Base-by-base conservation (phyloP, 2,113 vertebrate species). In the Hippocampus zosterae region DNA sequence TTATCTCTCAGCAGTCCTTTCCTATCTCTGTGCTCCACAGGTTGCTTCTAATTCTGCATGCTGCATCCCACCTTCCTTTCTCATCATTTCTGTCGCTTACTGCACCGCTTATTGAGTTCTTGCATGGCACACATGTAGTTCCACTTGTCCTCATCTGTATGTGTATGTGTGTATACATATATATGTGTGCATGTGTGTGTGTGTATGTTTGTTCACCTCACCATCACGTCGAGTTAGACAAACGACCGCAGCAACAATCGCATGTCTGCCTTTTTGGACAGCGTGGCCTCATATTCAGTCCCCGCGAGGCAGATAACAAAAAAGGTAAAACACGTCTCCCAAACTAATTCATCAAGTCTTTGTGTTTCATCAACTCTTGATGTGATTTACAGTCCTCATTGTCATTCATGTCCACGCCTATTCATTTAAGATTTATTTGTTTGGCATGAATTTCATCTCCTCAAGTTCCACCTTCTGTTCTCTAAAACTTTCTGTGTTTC, bases 221-320 rank as follows among this genome's bases (percentile, higher is more conserved):
- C 84, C 83, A 40, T 80, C 84, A 85, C 87, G 71, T 84, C 85
- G 78, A 88, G 80, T 76, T 92, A 97, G 95, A 91, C 93, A 88
- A 88, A 75, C 71, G 93, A 96, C 84, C 87, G 90, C 84, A 89
- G 76, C 81, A 76, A 90, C 91, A 94, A 93, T 91, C 94, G 95
- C 88, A 94, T 94, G 89, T 96, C 95, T 77, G 93, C 94, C 81
- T 94, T 91, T 92, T 85, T 96, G 76, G 94, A 95, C 92, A 91
- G 88, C 78, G 73, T 92, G 88, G 88, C 92, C 90, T 60, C 88
- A 86, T 90, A 89, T 81, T 85, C 90, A 42, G 85, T 91, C 85
- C 93, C 92, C 74, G 83, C 85, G 60, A 93, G 94, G 89, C 92
- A 91, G 79, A 90, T 94, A 81, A 83, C 91, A 71, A 94, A 90